Base-by-base conservation (phyloP, 2,888 invertebrate species). In the Leptopilina drosophilae region DNA sequence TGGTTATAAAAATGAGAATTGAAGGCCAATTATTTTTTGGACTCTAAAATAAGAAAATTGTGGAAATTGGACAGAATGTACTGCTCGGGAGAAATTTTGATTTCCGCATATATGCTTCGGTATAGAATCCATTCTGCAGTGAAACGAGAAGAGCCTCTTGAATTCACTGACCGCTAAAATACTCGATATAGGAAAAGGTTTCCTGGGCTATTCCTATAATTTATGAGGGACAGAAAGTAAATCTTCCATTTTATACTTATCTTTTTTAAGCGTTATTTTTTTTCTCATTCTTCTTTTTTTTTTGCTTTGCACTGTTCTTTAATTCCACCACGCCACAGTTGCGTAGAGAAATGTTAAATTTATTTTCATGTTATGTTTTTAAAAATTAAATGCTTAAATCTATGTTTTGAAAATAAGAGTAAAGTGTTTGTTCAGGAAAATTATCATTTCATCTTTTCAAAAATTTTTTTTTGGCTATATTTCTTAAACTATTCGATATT, bases 181-280 rank as follows among this genome's bases (percentile, higher is more conserved):
- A 69, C 49, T 49, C 49, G 14, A 53, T 69, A 49, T 69, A 69
- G 26, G 20, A 69, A 69, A 69, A 62, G 15, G 67, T 12, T 14
- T 53, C 14, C 26, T 26, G 49, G 49, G 26, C 33, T 53, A 5
- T 53, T 20, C 49, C 15, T 69, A 20, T 26, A 14, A 69, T 69
- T 69, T 69, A 69, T 46, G 67, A 15, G 7, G 33, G 15, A 69
- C 67, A 20, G 26, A n/a, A 73, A 73, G 49, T 73, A 73, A 56
- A 53, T 69, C 26, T 73, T 49, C 73, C 26, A 73, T 9, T 49
- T n/a, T 33, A 49, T 14, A 15, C 53, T 33, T 73, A 33, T 20
- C 62, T 26, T 73, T 15, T 33, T 56, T 14, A 56, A 14, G 14
- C 42, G 56, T n/a, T 12, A 4, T 64, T 62, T 62, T 62, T 62